These are phyloP conservation scores for Phoxinus phoxinus DNA, from an alignment of 2,113 vertebrate species.

Conservation along the genomic window DNA sequence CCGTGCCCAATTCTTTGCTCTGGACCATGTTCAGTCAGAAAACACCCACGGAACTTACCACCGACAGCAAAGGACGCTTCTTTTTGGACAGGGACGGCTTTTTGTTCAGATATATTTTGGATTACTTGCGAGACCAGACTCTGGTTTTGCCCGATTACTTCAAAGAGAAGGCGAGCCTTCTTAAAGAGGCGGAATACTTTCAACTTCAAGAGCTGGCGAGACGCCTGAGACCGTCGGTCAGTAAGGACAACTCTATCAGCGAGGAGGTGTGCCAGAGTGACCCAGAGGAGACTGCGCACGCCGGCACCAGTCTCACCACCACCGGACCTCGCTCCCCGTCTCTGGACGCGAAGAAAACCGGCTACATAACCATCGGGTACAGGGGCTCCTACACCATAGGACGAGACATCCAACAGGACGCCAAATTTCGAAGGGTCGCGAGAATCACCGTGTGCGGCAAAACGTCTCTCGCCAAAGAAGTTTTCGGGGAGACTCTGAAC, in stretches of 20 bases:
- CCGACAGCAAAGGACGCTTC: conserved; percentile 93
- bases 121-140: conserved; percentile 90
- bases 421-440: conserved; percentile 92
- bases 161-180: conserved; percentile 87
- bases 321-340: conserved; percentile 81
- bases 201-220: conserved; percentile 87
- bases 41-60: conserved; percentile 82
- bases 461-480: conserved; percentile 93
- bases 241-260: conserved; percentile 75
- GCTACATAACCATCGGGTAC: conserved; percentile 95
- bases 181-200: conserved; percentile 93
- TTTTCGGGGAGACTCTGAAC: conserved; percentile 95
- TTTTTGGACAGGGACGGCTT: conserved; percentile 96
- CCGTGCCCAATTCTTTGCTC: conserved; percentile 88
- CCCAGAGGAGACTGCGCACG: conserved; percentile 73
- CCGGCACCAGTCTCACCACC: conserved; percentile 73
- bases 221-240: conserved; percentile 74
- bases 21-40: conserved; percentile 88
- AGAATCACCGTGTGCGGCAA: conserved; percentile 96
- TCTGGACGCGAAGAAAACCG: conserved; percentile 76
- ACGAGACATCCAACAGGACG: conserved; percentile 92
- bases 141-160: conserved; percentile 92
- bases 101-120: conserved; percentile 94
- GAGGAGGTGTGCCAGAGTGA: conserved; percentile 77
- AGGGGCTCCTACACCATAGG: conserved; percentile 95